Evolutionary conservation across 2,888 invertebrate species (phyloP).

Genomic region (Pseudococcus jackbeardsleyi): DNA sequence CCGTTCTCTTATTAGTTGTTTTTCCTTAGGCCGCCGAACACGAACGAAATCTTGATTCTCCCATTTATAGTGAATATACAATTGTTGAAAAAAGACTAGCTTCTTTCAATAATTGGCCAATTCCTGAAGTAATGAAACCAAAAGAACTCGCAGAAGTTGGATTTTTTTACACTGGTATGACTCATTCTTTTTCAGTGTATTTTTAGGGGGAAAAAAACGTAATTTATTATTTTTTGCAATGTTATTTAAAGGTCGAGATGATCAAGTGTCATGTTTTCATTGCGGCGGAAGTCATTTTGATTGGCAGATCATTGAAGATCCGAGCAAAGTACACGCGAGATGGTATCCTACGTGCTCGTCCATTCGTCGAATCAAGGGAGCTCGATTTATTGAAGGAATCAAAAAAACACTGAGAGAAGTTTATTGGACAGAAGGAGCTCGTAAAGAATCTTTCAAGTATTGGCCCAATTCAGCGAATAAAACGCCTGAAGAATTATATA

Average conservation of each 20-base stretch:
- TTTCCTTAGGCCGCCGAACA: neutral
- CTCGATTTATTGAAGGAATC: neutral
- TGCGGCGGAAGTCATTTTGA: neutral
- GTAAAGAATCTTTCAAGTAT: slow-evolving; percentile 78
- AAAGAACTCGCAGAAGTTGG: neutral
- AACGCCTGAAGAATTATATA: slow-evolving; percentile 79
- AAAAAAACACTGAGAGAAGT: neutral
- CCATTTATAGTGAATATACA: neutral
- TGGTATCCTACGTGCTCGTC: neutral
- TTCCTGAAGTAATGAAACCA: neutral
- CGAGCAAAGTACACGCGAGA: neutral
- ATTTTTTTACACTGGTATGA: neutral
- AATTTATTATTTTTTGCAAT: neutral
- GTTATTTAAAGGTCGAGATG: neutral
- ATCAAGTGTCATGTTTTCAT: neutral
- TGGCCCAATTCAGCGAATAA: slow-evolving; percentile 87
- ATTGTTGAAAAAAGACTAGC: neutral
- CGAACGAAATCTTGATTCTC: neutral
- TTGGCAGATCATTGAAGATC: neutral
- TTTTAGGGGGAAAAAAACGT: neutral
- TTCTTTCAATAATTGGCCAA: neutral
- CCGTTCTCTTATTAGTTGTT: neutral
- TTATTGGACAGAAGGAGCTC: slow-evolving; percentile 69
- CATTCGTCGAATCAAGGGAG: neutral
- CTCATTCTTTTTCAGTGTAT: neutral